These are phyloP conservation scores for Lymantria monacha DNA, from an alignment of 2,888 invertebrate species.

Conservation along the genomic window DNA sequence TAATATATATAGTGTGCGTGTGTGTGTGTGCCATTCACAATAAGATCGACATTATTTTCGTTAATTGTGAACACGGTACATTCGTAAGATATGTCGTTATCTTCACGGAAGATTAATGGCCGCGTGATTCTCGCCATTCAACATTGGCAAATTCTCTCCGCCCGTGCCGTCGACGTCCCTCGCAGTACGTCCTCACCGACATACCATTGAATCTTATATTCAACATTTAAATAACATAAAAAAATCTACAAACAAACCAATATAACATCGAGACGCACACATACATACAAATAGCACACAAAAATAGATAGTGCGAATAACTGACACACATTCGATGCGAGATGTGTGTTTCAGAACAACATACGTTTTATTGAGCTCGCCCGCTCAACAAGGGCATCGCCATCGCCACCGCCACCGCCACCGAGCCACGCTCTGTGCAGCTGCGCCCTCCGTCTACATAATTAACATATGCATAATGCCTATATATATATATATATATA, in stretches of 20 bases:
- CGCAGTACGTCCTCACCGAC: no score
- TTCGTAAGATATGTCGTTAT: conserved; percentile 32
- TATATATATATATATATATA: no score
- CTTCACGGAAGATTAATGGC: conserved; percentile 44
- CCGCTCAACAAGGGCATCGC: conserved; percentile 22
- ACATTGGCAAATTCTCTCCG: neutral
- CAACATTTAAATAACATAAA: neutral
- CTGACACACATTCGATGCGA: conserved; percentile 54
- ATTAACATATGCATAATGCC: no score
- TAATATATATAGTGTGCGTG: no score
- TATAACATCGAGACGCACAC: conserved; percentile 18
- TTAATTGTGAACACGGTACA: conserved; percentile 28
- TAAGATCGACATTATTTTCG: neutral
- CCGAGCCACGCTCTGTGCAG: neutral
- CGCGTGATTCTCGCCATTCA: conserved; percentile 17
- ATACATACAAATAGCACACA: conserved; percentile 54
- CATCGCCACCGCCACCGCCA: neutral
- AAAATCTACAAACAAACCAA: conserved; percentile 45
- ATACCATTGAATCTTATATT: neutral
- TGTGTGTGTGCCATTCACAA: no score
- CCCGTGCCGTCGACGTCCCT: no score
- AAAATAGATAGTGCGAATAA: conserved; percentile 60
- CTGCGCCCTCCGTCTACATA: no score
- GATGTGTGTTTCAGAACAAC: conserved; percentile 31
- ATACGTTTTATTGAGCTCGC: conserved; percentile 46